Base-by-base conservation (phyloP, 2,888 invertebrate species). In the Limnephilus rhombicus region DNA sequence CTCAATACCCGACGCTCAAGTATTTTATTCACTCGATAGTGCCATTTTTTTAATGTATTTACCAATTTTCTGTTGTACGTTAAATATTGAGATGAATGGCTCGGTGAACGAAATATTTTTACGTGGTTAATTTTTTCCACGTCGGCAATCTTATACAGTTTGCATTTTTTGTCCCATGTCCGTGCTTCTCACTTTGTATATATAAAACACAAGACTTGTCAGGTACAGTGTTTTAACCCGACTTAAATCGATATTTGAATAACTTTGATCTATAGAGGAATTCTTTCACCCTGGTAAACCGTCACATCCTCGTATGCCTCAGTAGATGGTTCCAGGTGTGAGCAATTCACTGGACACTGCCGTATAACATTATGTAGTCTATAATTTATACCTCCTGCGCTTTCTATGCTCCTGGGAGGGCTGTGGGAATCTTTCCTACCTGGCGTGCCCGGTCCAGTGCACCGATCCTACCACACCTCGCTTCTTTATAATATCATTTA, bases 401-500 rank as follows among this genome's bases (percentile, higher is more conserved):
- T 87, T n/a, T 68, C 12, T 80, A 80, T 80, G 37, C 31, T 31
- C 86, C 91, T n/a, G 68, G 34, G 88, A n/a, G 34, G 29, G 31
- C 45, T 29, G 68, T 68, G 31, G 88, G 29, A 92, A 34, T 81
- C 85, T 68, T 89, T 34, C 68, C 45, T 85, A 80, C 34, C 90
- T 45, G 31, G 34, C 13, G 49, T 87, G 82, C 80, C 90, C 90
- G 90, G 87, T 45, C 83, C 82, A 49, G 49, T 83, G 92, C 82
- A 53, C 87, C 80, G 31, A 80, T 68, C 31, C 82, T 45, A 49
- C 37, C 87, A 45, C 85, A 85, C 90, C 83, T 80, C 80, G 87
- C 88, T 80, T 80, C 68, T 68, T 68, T 68, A 68, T 68, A 80
- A 80, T 89, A 89, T 89, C 88, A 24, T 92, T 86, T 91, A 90